These are phyloP conservation scores for Helicoverpa armigera DNA, from an alignment of 1,140 invertebrate genomes.

Conservation along the genomic window DNA sequence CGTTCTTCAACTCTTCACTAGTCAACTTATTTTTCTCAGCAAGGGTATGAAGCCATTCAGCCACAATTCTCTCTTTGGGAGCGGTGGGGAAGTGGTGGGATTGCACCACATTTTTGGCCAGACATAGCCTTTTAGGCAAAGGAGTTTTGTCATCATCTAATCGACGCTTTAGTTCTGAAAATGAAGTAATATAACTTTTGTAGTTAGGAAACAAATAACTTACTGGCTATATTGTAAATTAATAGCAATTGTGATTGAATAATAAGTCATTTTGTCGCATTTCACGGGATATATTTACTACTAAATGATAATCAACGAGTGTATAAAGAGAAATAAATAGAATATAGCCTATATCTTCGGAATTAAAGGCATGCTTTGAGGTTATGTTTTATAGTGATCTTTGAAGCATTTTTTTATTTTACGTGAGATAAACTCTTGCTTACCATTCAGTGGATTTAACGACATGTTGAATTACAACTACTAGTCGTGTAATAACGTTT, in stretches of 20 bases:
- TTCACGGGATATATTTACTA: too few relatives aligned
- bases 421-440: slow-evolving; percentile 55
- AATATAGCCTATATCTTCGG: background rate
- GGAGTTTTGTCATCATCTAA: slow-evolving; percentile 69
- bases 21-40: slow-evolving; percentile 62
- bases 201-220: background rate
- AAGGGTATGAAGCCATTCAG: slow-evolving; percentile 72
- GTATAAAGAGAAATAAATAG: too few relatives aligned
- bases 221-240: too few relatives aligned
- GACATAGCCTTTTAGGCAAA: slow-evolving; percentile 72
- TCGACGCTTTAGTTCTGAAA: slow-evolving; percentile 78
- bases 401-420: background rate
- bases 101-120: slow-evolving; percentile 76
- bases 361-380: slow-evolving; percentile 9
- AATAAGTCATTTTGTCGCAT: too few relatives aligned
- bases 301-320: too few relatives aligned
- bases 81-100: slow-evolving; percentile 76
- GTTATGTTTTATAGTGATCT: slow-evolving; percentile 31
- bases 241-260: too few relatives aligned
- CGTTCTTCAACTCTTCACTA: slow-evolving; percentile 68
- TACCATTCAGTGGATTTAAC: slow-evolving; percentile 74
- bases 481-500: background rate
- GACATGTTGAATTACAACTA: slow-evolving; percentile 57
- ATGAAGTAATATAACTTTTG: background rate
- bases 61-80: slow-evolving; percentile 77